Evolutionary conservation across 2,797 vertebrate species (phyloP).

Genomic region (Lophotriccus pileatus): DNA sequence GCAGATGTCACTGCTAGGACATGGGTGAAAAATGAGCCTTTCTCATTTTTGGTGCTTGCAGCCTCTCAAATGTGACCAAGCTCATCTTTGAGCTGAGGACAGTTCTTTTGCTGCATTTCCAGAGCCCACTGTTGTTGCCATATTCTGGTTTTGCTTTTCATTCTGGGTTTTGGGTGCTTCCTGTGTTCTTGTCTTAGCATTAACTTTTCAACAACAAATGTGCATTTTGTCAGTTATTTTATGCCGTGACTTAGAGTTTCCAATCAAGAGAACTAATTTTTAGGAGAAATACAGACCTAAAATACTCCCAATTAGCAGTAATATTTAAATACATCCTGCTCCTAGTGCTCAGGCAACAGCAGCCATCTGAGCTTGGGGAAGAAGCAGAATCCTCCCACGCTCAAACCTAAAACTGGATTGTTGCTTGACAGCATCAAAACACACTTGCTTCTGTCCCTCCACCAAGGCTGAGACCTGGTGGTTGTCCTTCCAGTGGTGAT

Average conservation of each 20-base stretch:
- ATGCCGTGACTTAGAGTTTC: background rate
- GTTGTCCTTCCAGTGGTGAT: background rate
- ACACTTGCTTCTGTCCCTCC: fast-evolving
- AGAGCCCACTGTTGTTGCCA: background rate
- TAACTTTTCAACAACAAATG: background rate
- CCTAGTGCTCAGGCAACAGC: slow-evolving; percentile 19
- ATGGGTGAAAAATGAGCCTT: slow-evolving; percentile 4
- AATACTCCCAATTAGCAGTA: slow-evolving; percentile 49
- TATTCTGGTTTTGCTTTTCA: background rate
- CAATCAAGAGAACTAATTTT: slow-evolving; percentile 47
- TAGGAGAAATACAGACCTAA: slow-evolving; percentile 3
- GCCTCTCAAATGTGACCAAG: background rate
- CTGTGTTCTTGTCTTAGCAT: background rate
- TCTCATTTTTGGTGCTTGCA: background rate
- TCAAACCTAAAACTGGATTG: slow-evolving; percentile 12
- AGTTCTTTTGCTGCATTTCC: background rate
- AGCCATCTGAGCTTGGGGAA: background rate
- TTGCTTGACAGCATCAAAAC: background rate
- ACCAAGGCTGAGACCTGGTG: background rate
- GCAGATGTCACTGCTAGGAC: slow-evolving; percentile 1
- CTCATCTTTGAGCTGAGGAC: background rate
- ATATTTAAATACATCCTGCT: slow-evolving; percentile 59
- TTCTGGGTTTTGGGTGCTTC: background rate
- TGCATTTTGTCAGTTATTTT: background rate
- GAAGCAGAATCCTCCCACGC: background rate